Conservation (phyloP, 53 echinoderm and acorn worm genomes). For the Hippasteria phrygiana region DNA sequence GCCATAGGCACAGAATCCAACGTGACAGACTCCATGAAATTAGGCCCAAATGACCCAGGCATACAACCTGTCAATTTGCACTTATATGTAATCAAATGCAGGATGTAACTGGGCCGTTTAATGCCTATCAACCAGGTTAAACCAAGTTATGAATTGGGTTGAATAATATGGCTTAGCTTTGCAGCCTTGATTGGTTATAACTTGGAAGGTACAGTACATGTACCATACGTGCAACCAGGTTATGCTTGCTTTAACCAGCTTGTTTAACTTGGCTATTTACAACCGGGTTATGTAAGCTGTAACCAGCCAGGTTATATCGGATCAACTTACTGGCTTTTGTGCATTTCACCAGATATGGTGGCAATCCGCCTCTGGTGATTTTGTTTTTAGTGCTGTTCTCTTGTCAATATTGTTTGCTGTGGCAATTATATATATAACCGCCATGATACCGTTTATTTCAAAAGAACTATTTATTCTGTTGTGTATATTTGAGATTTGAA, state of each 20-base stretch:
- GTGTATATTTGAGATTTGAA: slow-evolving; percentile 64
- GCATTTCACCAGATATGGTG: not conserved
- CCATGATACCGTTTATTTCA: slow-evolving; percentile 11
- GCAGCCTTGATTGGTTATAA: too few relatives aligned
- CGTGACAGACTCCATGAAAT: too few relatives aligned
- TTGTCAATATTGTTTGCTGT: slow-evolving; percentile 6
- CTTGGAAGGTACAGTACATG: too few relatives aligned
- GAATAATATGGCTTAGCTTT: too few relatives aligned
- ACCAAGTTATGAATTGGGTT: too few relatives aligned
- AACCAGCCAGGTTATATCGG: not conserved
- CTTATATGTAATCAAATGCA: not conserved
- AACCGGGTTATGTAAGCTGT: not conserved
- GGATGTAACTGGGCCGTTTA: too few relatives aligned
- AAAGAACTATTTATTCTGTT: slow-evolving; percentile 40
- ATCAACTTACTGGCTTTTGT: not conserved
- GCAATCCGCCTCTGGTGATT: not conserved
- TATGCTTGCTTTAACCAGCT: slow-evolving; percentile 1
- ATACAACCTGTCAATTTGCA: not conserved
- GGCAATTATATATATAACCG: slow-evolving; percentile 12
- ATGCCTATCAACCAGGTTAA: too few relatives aligned
- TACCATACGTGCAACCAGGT: not conserved
- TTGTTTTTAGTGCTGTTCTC: not conserved
- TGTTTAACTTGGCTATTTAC: not conserved
- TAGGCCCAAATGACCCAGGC: too few relatives aligned
- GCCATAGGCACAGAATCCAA: too few relatives aligned